Base-by-base conservation (phyloP, 2,797 vertebrate species). In the Lateolabrax maculatus region DNA sequence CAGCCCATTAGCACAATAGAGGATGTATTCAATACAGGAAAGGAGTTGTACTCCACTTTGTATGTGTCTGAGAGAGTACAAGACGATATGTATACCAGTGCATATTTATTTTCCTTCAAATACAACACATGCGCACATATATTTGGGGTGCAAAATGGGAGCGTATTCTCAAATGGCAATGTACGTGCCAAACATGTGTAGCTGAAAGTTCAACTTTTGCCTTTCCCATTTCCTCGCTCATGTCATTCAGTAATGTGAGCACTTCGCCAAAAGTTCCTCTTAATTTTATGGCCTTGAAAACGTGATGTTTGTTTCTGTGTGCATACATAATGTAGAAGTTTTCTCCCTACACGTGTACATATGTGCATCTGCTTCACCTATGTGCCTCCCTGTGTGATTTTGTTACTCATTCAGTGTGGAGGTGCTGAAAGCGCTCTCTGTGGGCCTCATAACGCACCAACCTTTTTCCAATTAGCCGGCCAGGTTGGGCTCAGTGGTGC, bases 381-480 rank as follows among this genome's bases (percentile, higher is more conserved):
- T 71, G 80, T 27, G 66, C 71, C 69, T 84, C 71, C 87, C 81
- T 61, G 13, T 69, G 83, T 55, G 77, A 75, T 86, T 89, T 78
- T 13, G 31, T 84, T 70, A 37, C 83, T 87, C 83, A 70, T 77
- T 85, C 77, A 63, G 12, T 7, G 57, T 13, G 6, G 80, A 92
- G 86, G 90, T 89, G 90, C 56, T 87, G 93, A 94, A 93, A 93
- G 84, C 69, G 23, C 55, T 89, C 85, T 90, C 89, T 41, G 49
- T 1, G 77, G 88, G 81, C 88, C 87, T 87, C 86, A 88, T 92
- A 91, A 84, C 0, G 72, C 48, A 71, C 71, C 62, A 90, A 90
- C 87, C 86, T 94, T 95, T 93, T 93, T 91, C 80, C 87, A 92
- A 90, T 93, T 89, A 90, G 81, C 46, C 3, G 72, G 75, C 86